phyloP scores from a whole-genome alignment of 2,113 vertebrate genomes.

The Antechinus flavipes region DNA sequence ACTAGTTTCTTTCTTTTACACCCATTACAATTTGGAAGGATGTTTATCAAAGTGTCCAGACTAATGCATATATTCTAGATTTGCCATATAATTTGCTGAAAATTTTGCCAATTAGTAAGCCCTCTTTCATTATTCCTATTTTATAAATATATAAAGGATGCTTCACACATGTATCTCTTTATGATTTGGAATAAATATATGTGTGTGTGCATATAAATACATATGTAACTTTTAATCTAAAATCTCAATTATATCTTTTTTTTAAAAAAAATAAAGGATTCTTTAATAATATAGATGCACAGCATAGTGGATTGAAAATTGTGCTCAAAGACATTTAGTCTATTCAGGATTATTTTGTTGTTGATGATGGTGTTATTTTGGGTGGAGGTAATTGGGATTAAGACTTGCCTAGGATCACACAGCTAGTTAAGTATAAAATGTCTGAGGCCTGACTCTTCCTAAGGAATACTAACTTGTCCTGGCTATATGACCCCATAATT shows the following conservation, averaged over 20 bases:
- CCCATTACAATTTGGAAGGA: constrained; percentile 46
- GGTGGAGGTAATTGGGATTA: too few relatives aligned
- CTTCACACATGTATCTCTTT: not conserved
- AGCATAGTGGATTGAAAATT: not conserved
- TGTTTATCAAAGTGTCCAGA: constrained; percentile 2
- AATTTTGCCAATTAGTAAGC: not conserved
- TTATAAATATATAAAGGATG: not conserved
- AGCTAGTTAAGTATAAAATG: too few relatives aligned
- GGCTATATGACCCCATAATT: not conserved
- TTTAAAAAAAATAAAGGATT: not conserved
- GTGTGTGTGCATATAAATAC: not conserved
- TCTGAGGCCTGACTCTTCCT: not conserved
- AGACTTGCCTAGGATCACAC: too few relatives aligned
- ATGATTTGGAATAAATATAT: constrained; percentile 1
- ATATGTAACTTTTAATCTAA: constrained; percentile 13
- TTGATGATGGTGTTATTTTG: too few relatives aligned
- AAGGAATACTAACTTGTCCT: not conserved
- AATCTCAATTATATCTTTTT: not conserved
- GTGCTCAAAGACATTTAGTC: not conserved
- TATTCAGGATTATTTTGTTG: too few relatives aligned
- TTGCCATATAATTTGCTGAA: not conserved
- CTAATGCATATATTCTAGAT: not conserved
- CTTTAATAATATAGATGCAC: not conserved
- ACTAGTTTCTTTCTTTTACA: constrained; percentile 49
- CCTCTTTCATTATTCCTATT: not conserved